Conservation (phyloP, 2,113 vertebrate species). For the Dasypus novemcinctus region DNA sequence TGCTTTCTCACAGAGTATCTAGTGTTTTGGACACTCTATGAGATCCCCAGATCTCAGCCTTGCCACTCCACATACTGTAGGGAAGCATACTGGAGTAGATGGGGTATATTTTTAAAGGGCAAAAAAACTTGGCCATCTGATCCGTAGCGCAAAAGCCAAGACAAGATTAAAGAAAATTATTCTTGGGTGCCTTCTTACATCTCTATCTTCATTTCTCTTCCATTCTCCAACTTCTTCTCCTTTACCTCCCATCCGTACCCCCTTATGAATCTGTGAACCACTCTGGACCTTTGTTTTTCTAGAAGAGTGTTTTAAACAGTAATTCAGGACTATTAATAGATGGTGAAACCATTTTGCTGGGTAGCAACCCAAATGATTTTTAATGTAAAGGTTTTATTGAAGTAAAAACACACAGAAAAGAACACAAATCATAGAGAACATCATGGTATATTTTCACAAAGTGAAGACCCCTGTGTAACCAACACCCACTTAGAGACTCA, state of each 20-base stretch:
- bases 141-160: neutral
- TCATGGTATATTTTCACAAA: neutral
- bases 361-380: neutral
- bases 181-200: neutral
- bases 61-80: neutral
- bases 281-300: neutral
- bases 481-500: neutral
- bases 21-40: neutral
- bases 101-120: neutral
- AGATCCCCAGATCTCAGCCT: neutral
- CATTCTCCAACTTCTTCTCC: neutral
- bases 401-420: conserved; percentile 18
- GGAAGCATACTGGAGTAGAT: neutral
- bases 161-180: neutral
- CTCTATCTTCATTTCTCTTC: neutral
- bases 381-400: neutral
- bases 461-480: neutral
- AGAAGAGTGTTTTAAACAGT: neutral
- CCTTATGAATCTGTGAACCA: neutral
- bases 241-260: neutral
- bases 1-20: neutral
- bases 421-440: neutral
- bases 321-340: neutral
- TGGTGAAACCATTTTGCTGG: neutral
- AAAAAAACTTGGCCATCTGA: neutral